Evolutionary conservation across 2,797 vertebrate species (phyloP).

Genomic region (Xerus rutilus): DNA sequence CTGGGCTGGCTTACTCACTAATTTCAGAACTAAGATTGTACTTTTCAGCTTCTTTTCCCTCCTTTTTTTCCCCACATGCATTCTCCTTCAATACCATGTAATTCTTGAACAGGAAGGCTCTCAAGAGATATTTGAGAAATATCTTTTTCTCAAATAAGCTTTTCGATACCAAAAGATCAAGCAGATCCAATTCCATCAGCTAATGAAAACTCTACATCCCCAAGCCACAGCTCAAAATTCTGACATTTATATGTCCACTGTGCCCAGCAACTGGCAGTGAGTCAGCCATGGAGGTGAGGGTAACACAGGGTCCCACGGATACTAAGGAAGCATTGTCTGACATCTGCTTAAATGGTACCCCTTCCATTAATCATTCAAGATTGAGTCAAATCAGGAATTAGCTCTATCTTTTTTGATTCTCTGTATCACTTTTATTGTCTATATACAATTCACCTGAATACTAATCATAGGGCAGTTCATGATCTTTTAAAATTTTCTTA

Average conservation of each 20-base stretch:
- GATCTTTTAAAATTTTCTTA: constrained; percentile 33
- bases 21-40: not conserved
- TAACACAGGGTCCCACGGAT: not conserved
- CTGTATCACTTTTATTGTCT: not conserved
- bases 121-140: not conserved
- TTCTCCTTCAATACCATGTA: not conserved
- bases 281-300: not conserved
- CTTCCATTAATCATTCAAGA: not conserved
- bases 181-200: not conserved
- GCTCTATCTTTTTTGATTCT: not conserved
- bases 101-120: not conserved
- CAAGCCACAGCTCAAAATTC: not conserved
- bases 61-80: not conserved
- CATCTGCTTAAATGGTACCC: not conserved
- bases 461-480: not conserved
- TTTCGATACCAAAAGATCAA: not conserved
- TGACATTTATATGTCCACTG: not conserved
- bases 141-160: too few relatives aligned
- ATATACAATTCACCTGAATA: not conserved
- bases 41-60: not conserved
- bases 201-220: too few relatives aligned
- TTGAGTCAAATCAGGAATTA: not conserved
- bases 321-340: not conserved
- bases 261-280: not conserved
- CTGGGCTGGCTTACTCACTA: not conserved